A percentile compares a stretch with the other conserved stretches of the same genome.
These are phyloP conservation scores for Garrulus glandarius DNA, from an alignment of 2,797 vertebrate species.

Conservation along the genomic window DNA sequence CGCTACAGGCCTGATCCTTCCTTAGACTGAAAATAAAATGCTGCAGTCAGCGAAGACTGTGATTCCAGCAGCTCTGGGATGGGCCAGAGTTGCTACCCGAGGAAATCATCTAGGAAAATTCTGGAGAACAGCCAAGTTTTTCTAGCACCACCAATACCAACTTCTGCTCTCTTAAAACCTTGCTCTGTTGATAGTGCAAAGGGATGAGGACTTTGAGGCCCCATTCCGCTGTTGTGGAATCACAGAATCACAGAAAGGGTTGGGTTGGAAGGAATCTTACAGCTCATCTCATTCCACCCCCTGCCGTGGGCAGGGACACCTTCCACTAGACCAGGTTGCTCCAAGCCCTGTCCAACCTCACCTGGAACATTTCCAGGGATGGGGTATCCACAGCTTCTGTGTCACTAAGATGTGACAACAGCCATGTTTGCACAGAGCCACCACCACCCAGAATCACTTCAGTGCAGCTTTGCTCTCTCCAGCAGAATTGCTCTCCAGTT, in stretches of 20 bases:
- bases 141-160: not conserved
- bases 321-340: rapidly evolving
- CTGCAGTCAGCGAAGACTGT: rapidly evolving
- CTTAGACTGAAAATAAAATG: not conserved
- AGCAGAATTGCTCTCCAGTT: not conserved
- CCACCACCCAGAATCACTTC: rapidly evolving
- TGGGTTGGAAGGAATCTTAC: not conserved
- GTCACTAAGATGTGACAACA: not conserved
- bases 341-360: not conserved
- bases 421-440: not conserved
- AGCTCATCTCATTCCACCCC: not conserved
- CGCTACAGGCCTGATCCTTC: not conserved
- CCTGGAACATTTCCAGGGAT: not conserved
- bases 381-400: not conserved
- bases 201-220: not conserved
- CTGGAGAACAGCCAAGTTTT: not conserved
- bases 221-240: not conserved
- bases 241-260: not conserved
- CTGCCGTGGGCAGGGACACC: not conserved
- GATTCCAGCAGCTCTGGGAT: not conserved
- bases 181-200: not conserved
- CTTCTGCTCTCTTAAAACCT: not conserved
- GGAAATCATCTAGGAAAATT: not conserved
- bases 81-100: not conserved
- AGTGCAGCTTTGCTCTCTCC: not conserved